Conservation (phyloP, 2,888 invertebrate species). For the Pammene aurita region DNA sequence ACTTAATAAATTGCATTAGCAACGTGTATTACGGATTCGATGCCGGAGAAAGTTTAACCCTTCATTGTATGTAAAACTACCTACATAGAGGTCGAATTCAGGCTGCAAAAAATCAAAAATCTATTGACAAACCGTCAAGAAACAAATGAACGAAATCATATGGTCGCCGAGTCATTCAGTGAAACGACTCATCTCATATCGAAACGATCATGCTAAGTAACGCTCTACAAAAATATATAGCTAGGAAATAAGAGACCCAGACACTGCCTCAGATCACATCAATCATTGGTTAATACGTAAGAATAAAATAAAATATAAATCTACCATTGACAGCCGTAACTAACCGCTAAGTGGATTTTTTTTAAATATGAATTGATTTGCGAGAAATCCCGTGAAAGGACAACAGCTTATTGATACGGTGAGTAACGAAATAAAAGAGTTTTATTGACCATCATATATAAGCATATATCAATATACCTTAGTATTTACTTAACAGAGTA, state of each 20-base stretch:
- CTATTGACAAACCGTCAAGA: constrained; percentile 65
- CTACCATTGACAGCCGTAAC: constrained; percentile 60
- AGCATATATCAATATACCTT: neutral
- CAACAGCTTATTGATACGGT: constrained; percentile 45
- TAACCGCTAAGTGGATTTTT: constrained; percentile 53
- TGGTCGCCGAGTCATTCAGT: constrained; percentile 77
- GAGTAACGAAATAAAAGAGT: constrained; percentile 44
- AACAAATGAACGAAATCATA: constrained; percentile 81
- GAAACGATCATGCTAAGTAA: constrained; percentile 65
- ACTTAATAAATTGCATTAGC: too few species aligned
- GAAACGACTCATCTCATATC: constrained; percentile 58
- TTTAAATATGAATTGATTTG: constrained; percentile 66
- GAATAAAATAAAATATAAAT: constrained; percentile 60
- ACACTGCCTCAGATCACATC: constrained; percentile 57
- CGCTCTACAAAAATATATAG: constrained; percentile 58
- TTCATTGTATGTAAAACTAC: neutral
- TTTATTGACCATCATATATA: neutral
- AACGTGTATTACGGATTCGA: too few species aligned
- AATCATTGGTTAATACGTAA: constrained; percentile 66
- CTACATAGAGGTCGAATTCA: constrained; percentile 34
- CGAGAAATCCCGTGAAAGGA: constrained; percentile 42
- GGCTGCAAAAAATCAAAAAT: constrained; percentile 58
- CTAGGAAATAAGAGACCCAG: constrained; percentile 66
- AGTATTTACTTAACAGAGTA: too few species aligned
- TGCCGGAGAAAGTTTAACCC: too few species aligned